These are phyloP conservation scores for Homarus gammarus DNA, from an alignment of 2,888 invertebrate genomes.

Conservation along the genomic window DNA sequence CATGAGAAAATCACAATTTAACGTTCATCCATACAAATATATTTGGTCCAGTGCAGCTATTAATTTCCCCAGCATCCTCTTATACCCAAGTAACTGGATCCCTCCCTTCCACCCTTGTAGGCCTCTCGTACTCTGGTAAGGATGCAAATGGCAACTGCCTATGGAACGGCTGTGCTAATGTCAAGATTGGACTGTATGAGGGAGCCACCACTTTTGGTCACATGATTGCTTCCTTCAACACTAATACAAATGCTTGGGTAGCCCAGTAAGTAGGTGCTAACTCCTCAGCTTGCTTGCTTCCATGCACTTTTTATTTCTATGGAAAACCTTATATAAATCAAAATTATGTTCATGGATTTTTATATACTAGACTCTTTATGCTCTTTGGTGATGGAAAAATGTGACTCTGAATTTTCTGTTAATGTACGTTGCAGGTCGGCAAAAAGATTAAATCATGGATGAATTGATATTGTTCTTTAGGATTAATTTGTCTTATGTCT, in stretches of 20 bases:
- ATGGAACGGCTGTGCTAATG: constrained; percentile 96
- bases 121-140: constrained; percentile 90
- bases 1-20: too few relatives aligned
- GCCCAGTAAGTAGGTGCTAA: constrained; percentile 83
- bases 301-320: background rate
- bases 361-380: background rate
- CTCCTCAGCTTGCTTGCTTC: constrained; percentile 21
- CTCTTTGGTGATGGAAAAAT: background rate
- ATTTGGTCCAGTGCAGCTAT: background rate
- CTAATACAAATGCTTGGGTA: constrained; percentile 97
- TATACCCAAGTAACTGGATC: constrained; percentile 16
- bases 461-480: too few relatives aligned
- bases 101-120: constrained; percentile 79
- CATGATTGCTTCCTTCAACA: constrained; percentile 95
- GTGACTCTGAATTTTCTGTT: too few relatives aligned
- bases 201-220: constrained; percentile 90
- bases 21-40: too few relatives aligned
- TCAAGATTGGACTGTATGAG: constrained; percentile 90
- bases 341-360: background rate
- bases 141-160: constrained; percentile 83
- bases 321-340: background rate
- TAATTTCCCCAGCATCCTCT: background rate
- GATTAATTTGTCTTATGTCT: too few relatives aligned
- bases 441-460: too few relatives aligned
- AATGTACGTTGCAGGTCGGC: too few relatives aligned